Evolutionary conservation across 2,797 vertebrate species (phyloP), one percentile per base, ranked within the genome.

Genomic region (Natrix natrix): DNA sequence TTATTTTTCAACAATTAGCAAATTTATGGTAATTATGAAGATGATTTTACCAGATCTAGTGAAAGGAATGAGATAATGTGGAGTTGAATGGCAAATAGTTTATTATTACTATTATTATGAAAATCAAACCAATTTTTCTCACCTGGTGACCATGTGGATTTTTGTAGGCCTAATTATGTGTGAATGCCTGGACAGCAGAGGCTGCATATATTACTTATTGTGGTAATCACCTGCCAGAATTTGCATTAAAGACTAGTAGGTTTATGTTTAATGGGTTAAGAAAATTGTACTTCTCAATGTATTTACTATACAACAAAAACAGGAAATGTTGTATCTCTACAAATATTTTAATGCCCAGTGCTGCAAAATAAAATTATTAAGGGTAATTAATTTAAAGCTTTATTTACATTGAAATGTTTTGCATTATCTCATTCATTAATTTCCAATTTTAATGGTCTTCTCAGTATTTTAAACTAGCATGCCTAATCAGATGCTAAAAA

Each of bases 401-500:
- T 95, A 96, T 69, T 69, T 32, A 37, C 6, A 69, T 6, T 91
- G 92, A 95, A 94, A 93, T 91, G 2, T 17, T 69, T 69, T 69
- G n/a, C 66, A 69, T 69, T 69, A 92, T 74, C 92, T 86, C 94
- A 95, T 94, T 95, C 89, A 94, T 95, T 95, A 94, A 95, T 96
- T 96, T 59, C 32, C 3, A 20, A 28, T 28, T 94, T 95, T 96
- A 94, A 95, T 95, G 91, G 69, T 20, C 90, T 95, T 94, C 89
- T 92, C 86, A 93, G 59, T 74, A 90, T 94, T 96, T 95, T 93
- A 95, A 94, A 93, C 43, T 93, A 93, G 90, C 55, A 37, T 96
- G 94, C 95, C 90, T 97, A 95, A 97, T 96, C 94, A 91, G 89
- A 93, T 92, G 92, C 93, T 95, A 96, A 95, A 95, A 96, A 96